Conservation (phyloP, 2,888 invertebrate genomes). For the Griposia aprilina region DNA sequence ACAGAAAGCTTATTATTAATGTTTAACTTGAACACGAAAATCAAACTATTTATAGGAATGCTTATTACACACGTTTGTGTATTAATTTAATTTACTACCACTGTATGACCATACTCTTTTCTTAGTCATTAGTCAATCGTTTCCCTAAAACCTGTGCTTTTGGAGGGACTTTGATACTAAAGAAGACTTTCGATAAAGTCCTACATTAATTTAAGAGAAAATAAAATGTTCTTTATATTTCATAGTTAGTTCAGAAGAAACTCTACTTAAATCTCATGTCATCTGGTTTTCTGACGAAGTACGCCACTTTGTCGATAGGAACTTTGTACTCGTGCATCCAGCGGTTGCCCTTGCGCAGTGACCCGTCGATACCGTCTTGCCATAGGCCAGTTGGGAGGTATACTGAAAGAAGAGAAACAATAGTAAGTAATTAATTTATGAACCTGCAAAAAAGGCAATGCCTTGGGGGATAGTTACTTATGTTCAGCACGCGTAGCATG, state of each 20-base stretch:
- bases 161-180: slow-evolving; percentile 40
- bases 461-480: background rate
- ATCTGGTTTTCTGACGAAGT: slow-evolving; percentile 96
- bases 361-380: slow-evolving; percentile 97
- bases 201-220: background rate
- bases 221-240: background rate
- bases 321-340: slow-evolving; percentile 97
- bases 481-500: background rate
- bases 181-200: slow-evolving; percentile 1
- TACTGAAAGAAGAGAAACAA: slow-evolving; percentile 86
- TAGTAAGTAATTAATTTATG: background rate
- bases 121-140: slow-evolving; percentile 4
- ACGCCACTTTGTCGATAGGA: slow-evolving; percentile 94
- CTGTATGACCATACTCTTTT: slow-evolving; percentile 9
- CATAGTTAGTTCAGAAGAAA: background rate
- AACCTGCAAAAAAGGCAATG: background rate
- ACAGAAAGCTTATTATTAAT: slow-evolving; percentile 2
- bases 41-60: slow-evolving; percentile 16
- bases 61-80: background rate
- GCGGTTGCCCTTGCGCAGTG: slow-evolving; percentile 95
- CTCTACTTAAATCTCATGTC: slow-evolving; percentile 93
- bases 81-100: background rate
- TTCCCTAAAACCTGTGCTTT: slow-evolving; percentile 41
- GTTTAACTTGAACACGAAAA: slow-evolving; percentile 29
- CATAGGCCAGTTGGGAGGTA: slow-evolving; percentile 97